A percentile compares a stretch with the other conserved stretches of the same genome.
Evolutionary conservation across 2,888 invertebrate genomes (phyloP).

Genomic region (Drosophila mettleri): DNA sequence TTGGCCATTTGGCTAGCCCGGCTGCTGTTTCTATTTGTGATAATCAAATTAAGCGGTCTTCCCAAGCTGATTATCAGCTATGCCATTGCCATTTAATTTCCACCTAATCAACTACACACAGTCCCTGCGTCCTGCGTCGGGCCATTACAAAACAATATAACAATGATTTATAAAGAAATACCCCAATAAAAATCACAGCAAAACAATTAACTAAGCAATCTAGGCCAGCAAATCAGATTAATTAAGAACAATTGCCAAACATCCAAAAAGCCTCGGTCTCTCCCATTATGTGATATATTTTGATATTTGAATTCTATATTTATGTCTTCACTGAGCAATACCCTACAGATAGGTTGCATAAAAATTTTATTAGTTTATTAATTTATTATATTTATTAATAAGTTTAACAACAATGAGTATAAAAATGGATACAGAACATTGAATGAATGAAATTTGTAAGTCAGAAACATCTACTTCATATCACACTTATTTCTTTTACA

Average conservation of each 20-base stretch:
- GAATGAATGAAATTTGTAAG: no score
- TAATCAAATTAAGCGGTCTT: slow-evolving; percentile 51
- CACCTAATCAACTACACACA: slow-evolving; percentile 31
- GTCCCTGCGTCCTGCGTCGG: not conserved
- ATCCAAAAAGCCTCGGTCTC: slow-evolving; percentile 8
- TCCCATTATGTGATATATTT: not conserved
- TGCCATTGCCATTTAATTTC: slow-evolving; percentile 32
- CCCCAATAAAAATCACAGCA: slow-evolving; percentile 28
- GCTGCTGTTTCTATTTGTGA: slow-evolving; percentile 30
- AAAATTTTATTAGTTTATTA: not conserved
- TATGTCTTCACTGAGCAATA: not conserved
- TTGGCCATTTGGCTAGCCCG: slow-evolving; percentile 6
- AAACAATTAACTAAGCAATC: slow-evolving; percentile 44
- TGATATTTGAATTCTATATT: not conserved
- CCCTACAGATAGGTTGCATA: not conserved
- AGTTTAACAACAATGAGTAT: no score
- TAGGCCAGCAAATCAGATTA: slow-evolving; percentile 44
- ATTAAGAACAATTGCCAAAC: slow-evolving; percentile 41
- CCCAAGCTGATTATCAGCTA: slow-evolving; percentile 39
- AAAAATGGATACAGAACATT: no score
- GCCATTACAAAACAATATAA: slow-evolving; percentile 21
- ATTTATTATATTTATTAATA: not conserved
- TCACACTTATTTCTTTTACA: no score
- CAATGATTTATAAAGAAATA: slow-evolving; percentile 37
- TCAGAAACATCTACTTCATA: no score